Conservation (phyloP, 2,113 vertebrate species). For the Mustela nigripes region DNA sequence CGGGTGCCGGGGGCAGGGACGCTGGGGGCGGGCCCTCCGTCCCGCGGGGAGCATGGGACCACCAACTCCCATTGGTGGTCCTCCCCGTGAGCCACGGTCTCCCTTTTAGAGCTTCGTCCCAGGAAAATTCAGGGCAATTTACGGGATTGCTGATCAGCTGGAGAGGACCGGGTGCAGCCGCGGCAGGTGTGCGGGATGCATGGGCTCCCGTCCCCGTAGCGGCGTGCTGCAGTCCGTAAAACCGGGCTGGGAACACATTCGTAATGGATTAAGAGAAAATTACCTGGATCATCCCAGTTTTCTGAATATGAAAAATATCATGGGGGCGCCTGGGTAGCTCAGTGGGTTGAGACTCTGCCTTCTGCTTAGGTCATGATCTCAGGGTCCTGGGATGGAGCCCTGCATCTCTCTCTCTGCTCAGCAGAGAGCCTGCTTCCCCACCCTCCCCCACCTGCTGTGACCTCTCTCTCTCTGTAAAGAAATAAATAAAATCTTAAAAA, state of each 20-base stretch:
- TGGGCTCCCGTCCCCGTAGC: background rate
- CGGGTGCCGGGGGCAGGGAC: background rate
- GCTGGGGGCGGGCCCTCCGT: background rate
- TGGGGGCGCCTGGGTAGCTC: background rate
- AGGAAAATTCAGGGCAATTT: background rate
- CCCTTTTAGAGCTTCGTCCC: background rate
- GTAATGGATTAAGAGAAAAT: background rate
- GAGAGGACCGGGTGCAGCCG: background rate
- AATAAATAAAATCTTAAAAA: background rate
- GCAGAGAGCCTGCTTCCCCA: too few species aligned
- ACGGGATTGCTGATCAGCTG: background rate
- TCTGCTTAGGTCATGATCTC: too few species aligned
- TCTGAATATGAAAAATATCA: background rate
- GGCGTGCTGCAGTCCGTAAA: background rate
- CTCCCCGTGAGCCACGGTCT: too few species aligned
- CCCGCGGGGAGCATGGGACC: background rate
- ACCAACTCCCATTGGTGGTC: background rate
- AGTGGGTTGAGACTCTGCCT: too few species aligned
- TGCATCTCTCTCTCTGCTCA: too few species aligned
- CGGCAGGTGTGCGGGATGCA: background rate
- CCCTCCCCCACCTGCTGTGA: too few species aligned
- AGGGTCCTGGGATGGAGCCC: too few species aligned
- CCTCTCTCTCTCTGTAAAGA: too few species aligned
- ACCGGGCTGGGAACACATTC: background rate
- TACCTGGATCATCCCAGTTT: background rate